Evolutionary conservation across 2,888 invertebrate genomes (phyloP), one percentile per base, ranked within the genome.

Genomic region (Toxonevra muliebris): DNA sequence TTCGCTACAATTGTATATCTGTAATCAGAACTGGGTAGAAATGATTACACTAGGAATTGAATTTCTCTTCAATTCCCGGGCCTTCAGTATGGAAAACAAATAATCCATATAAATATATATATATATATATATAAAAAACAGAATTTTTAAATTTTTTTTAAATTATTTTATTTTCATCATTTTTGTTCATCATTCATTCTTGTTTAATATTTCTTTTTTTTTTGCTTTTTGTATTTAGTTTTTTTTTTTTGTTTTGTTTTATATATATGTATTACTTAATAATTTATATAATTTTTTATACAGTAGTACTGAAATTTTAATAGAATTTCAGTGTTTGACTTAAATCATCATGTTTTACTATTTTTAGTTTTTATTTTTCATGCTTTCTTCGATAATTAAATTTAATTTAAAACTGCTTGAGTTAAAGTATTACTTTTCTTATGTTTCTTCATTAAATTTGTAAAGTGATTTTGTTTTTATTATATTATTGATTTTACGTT

Each of bases 91-190:
- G n/a, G n/a, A n/a, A n/a, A n/a, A n/a, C n/a, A n/a, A n/a, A n/a
- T n/a, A n/a, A n/a, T n/a, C n/a, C n/a, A n/a, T n/a, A n/a, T n/a
- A n/a, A n/a, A n/a, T n/a, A n/a, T n/a, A n/a, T n/a, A n/a, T n/a
- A n/a, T 57, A n/a, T 19, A 40, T 65, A 8, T 57, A 30, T 54
- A 52, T 9, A 55, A 62, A 62, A 40, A 54, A 55, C 54, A 53
- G 59, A 66, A 62, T 63, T 48, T 42, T 40, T 59, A 59, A 52
- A 58, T 61, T 61, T 55, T 19, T 58, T 69, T 52, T 30, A 62
- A 63, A 8, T 12, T 10, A 15, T 15, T 52, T 41, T 40, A 10
- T 30, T 52, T 53, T 61, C 17, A 12, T 19, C 50, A 42, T 61
- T 62, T 60, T 53, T 55, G 52, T 30, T 60, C 48, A 58, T 57